Evolutionary conservation across 2,113 vertebrate genomes (phyloP).

Genomic region (Blennius ocellaris): DNA sequence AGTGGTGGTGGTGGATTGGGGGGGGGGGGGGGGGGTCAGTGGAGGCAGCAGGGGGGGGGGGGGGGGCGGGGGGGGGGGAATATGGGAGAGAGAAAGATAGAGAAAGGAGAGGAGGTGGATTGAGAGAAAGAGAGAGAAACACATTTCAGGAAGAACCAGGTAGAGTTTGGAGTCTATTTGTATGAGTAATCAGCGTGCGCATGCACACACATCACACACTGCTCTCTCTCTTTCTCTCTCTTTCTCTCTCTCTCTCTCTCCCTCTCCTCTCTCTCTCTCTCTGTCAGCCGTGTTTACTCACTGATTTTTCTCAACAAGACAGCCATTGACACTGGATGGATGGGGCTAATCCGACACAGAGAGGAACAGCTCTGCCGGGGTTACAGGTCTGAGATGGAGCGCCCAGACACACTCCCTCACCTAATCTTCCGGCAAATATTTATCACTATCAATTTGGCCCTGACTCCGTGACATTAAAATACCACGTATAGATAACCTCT

Average conservation of each 20-base stretch:
- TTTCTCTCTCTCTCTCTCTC: constrained; percentile 49
- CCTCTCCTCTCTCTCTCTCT: constrained; percentile 85
- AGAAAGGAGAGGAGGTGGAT: constrained; percentile 45
- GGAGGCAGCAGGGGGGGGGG: constrained; percentile 80
- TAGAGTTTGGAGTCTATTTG: constrained; percentile 98
- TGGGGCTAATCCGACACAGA: constrained; percentile 98
- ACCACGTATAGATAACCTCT: constrained; percentile 82
- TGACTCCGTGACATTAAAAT: constrained; percentile 84
- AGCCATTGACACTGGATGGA: constrained; percentile 99
- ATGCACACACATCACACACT: constrained; percentile 15
- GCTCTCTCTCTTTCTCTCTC: too few relatives aligned
- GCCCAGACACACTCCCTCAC: constrained; percentile 90
- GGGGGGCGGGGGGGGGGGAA: constrained; percentile 88
- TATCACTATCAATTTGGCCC: constrained; percentile 98
- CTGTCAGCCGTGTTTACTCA: constrained; percentile 99
- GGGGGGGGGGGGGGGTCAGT: constrained; percentile 51
- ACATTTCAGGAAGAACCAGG: constrained; percentile 88
- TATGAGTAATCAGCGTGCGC: constrained; percentile 94
- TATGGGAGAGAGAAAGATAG: constrained; percentile 31
- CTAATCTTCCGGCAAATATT: constrained; percentile 99
- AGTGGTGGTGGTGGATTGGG: constrained; percentile 49
- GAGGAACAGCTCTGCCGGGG: constrained; percentile 93
- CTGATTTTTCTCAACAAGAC: constrained; percentile 99
- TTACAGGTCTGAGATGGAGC: constrained; percentile 95
- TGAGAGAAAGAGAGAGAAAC: constrained; percentile 83